Percentiles rank a stretch among this genome's conserved stretches.
These are phyloP conservation scores for Lepeophtheirus salmonis DNA, from an alignment of 1,140 invertebrate species.

Conservation along the genomic window DNA sequence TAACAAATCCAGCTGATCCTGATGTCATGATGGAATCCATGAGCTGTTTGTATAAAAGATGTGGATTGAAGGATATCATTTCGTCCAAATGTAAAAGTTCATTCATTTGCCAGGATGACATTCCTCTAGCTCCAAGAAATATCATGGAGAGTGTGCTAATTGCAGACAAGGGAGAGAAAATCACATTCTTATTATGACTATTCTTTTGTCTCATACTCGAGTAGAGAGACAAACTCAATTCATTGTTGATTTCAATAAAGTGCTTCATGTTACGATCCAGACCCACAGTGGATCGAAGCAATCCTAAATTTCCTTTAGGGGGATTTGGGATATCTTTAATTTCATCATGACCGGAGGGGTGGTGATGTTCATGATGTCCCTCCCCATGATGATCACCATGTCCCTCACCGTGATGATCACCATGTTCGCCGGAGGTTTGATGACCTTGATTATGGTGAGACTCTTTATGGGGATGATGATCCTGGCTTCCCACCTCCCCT, in stretches of 20 bases:
- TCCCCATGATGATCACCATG: slow-evolving; percentile 4
- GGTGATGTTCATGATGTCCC: slow-evolving; percentile 1
- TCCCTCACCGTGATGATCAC: slow-evolving; percentile 4
- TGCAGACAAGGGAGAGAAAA: slow-evolving; percentile 63
- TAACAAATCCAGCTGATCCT: slow-evolving; percentile 1
- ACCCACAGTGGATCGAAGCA: slow-evolving; percentile 47
- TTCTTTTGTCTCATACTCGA: neutral
- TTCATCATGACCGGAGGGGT: neutral
- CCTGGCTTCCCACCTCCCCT: slow-evolving; percentile 6
- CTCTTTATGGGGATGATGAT: slow-evolving; percentile 6
- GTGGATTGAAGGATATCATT: slow-evolving; percentile 67
- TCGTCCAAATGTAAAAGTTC: slow-evolving; percentile 61
- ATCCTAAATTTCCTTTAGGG: slow-evolving; percentile 21
- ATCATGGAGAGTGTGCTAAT: slow-evolving; percentile 67
- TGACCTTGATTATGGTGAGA: slow-evolving; percentile 1
- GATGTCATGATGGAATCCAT: slow-evolving; percentile 37
- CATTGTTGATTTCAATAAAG: slow-evolving; percentile 57
- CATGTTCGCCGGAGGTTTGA: slow-evolving; percentile 4
- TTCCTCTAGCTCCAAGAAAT: slow-evolving; percentile 59
- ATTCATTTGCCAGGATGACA: slow-evolving; percentile 74
- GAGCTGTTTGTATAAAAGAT: slow-evolving; percentile 59
- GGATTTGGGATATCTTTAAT: neutral
- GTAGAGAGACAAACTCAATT: slow-evolving; percentile 50
- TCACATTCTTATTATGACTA: slow-evolving; percentile 38
- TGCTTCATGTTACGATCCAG: slow-evolving; percentile 45